These are phyloP conservation scores for Stegastes partitus DNA, from an alignment of 2,113 vertebrate species.

Conservation along the genomic window DNA sequence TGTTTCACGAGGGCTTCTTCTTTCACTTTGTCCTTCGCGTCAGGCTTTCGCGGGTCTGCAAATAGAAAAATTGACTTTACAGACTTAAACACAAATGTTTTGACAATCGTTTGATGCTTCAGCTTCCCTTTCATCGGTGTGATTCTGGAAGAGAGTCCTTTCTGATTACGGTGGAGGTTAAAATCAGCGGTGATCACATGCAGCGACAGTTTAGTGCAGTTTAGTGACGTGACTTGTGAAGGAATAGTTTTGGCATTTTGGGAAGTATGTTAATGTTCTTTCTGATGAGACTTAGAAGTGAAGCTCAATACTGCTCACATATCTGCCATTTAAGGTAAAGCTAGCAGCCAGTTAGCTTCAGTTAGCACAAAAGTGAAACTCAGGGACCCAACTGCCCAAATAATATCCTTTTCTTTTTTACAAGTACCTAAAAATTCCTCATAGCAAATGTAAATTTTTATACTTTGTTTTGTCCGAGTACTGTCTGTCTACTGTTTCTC, in stretches of 20 bases:
- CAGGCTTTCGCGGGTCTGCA: constrained; percentile 28
- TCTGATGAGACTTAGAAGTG: not conserved
- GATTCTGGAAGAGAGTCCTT: not conserved
- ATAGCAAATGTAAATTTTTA: too few relatives aligned
- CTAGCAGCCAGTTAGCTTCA: too few relatives aligned
- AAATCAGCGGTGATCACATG: constrained; percentile 16
- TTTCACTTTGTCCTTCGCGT: not conserved
- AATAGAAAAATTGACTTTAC: not conserved
- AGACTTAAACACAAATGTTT: not conserved
- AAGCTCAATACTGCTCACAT: too few relatives aligned
- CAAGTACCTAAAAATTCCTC: too few relatives aligned
- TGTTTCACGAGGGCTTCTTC: constrained; percentile 5
- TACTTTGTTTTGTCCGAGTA: too few relatives aligned
- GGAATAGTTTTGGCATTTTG: not conserved
- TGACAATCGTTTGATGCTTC: not conserved
- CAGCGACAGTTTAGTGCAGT: constrained; percentile 13
- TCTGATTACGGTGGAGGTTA: not conserved
- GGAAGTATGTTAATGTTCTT: constrained; percentile 1
- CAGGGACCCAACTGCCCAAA: too few relatives aligned
- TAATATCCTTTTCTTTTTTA: too few relatives aligned
- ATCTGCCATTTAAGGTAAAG: too few relatives aligned
- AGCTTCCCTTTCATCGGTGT: not conserved
- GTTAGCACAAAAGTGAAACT: too few relatives aligned
- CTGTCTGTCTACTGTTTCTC: too few relatives aligned
- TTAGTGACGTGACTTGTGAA: not conserved